Evolutionary conservation across 2,113 vertebrate genomes (phyloP).

Genomic region (Clarias macrocephalus): DNA sequence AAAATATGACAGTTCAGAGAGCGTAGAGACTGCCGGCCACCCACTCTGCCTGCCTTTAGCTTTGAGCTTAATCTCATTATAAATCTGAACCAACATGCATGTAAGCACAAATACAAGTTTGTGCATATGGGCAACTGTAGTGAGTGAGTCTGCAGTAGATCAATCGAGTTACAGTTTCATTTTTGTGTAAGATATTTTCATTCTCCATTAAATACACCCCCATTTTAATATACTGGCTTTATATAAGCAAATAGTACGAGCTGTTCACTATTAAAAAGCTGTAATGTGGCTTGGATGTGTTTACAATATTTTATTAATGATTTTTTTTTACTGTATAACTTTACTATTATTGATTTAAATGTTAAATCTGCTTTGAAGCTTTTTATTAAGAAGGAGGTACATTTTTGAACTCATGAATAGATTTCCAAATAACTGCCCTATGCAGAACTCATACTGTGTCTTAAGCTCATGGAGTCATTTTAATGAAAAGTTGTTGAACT

Average conservation of each 20-base stretch:
- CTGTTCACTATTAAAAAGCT: not conserved
- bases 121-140: not conserved
- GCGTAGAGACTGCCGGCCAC: slow-evolving; percentile 34
- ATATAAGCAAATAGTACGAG: not conserved
- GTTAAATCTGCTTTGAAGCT: not conserved
- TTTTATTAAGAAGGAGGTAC: not conserved
- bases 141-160: not conserved
- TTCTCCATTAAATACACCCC: not conserved
- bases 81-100: slow-evolving; percentile 4
- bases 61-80: slow-evolving; percentile 37
- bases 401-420: not conserved
- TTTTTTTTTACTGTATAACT: not conserved
- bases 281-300: not conserved
- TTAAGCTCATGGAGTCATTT: slow-evolving; percentile 33
- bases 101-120: not conserved
- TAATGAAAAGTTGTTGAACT: slow-evolving; percentile 45
- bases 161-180: not conserved
- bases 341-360: not conserved
- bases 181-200: slow-evolving; percentile 5
- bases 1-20: slow-evolving; percentile 19
- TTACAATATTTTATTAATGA: not conserved
- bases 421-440: slow-evolving; percentile 19
- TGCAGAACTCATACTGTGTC: slow-evolving; percentile 11
- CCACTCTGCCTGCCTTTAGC: slow-evolving; percentile 43
- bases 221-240: not conserved